Base-by-base conservation (phyloP, 2,113 vertebrate genomes). In the Erythrocebus patas region DNA sequence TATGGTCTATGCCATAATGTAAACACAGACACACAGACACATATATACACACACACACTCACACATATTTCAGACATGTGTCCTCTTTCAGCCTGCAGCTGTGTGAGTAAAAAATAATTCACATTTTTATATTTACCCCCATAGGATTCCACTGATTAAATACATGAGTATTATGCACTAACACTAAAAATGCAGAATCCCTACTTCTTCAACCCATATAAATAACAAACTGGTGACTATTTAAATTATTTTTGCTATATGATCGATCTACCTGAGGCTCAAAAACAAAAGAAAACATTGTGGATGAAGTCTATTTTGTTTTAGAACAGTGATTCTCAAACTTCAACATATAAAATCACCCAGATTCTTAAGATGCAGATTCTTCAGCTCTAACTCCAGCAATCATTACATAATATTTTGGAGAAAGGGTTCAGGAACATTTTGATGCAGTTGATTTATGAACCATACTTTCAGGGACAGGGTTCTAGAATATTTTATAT, bases 161-260 rank as follows among this genome's bases (percentile, higher is more conserved):
- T 38, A 27, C 8, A 64, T 40, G 7, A 93, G 72, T 78, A 87
- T 78, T 68, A 72, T 5, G 13, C 57, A 86, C 78, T 76, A 87
- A 83, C 45, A 73, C 22, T 50, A 75, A 97, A 89, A 93, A 57
- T 40, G 18, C 55, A 93, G 16, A 90, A 35, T 57, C 18, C 38
- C 68, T 87, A 79, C 30, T 93, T 93, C 55, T 76, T 89, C 12
- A 30, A 85, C 27, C 25, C 75, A 14, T 20, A 17, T 78, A 95
- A 90, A 57, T 38, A 92, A 78, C 43, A 92, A 86, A 38, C 35
- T 64, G 40, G 45, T 73, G 22, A 68, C 78, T 94, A 89, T 72
- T 94, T 86, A 96, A 92, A 78, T 82, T 86, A 10, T 87, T 94
- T 82, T 92, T 92, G 43, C 50, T 75, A 18, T 30, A 50, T n/a